Percentiles rank a stretch among this genome's conserved stretches.
These are phyloP conservation scores for Aphis gossypii DNA, from an alignment of 1,140 invertebrate genomes.

Conservation along the genomic window DNA sequence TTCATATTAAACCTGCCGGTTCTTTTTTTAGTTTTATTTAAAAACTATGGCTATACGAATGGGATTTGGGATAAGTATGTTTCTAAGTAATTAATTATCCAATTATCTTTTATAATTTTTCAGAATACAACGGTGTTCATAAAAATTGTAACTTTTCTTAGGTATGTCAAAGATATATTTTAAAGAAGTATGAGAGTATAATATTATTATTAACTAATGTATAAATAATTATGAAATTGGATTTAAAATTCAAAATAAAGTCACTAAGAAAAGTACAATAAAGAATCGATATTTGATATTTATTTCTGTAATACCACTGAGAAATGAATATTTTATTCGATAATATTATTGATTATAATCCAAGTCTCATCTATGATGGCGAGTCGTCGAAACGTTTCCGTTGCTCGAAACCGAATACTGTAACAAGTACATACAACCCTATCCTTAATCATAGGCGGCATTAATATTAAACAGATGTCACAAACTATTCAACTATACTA, in stretches of 20 bases:
- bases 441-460: background rate
- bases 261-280: background rate
- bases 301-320: background rate
- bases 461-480: constrained; percentile 18
- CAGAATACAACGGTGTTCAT: too few relatives aligned
- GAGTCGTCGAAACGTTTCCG: background rate
- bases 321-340: background rate
- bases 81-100: background rate
- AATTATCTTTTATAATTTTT: background rate
- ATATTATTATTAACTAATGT: background rate
- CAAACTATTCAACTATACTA: background rate
- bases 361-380: background rate
- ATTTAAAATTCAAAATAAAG: too few relatives aligned
- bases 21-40: too few relatives aligned
- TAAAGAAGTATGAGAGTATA: background rate
- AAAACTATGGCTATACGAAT: too few relatives aligned
- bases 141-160: background rate
- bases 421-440: background rate
- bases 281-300: background rate
- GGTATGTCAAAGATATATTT: background rate
- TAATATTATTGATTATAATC: background rate
- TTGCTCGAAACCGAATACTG: background rate
- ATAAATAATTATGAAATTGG: background rate
- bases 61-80: background rate
- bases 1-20: too few relatives aligned